These are phyloP conservation scores for Acleris sparsana DNA, from an alignment of 2,888 invertebrate species.

Conservation along the genomic window DNA sequence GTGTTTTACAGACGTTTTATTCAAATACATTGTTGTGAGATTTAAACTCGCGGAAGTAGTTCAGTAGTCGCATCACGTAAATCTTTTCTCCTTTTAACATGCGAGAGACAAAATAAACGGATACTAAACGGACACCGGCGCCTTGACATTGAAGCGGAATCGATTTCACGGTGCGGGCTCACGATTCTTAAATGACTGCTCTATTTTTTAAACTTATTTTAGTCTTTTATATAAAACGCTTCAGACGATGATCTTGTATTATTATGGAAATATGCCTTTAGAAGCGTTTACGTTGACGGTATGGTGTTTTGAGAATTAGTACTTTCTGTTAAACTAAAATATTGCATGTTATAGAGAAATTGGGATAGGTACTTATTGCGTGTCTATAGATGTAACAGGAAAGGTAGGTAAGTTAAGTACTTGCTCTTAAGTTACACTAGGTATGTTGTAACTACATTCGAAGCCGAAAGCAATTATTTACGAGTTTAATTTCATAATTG, in stretches of 20 bases:
- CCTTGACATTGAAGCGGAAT: constrained; percentile 34
- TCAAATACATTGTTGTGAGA: not conserved
- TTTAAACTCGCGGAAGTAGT: not conserved
- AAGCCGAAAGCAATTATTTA: too few species aligned
- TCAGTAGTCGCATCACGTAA: constrained; percentile 25
- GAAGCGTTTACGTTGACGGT: too few species aligned
- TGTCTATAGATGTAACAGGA: too few species aligned
- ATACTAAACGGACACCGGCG: constrained; percentile 10
- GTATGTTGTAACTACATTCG: too few species aligned
- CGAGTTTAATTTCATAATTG: not conserved
- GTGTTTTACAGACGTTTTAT: not conserved
- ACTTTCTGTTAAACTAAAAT: too few species aligned
- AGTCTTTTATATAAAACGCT: constrained; percentile 1
- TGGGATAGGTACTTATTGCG: too few species aligned
- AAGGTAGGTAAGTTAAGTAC: too few species aligned
- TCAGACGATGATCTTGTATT: not conserved
- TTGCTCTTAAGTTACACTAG: too few species aligned
- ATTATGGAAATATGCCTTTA: too few species aligned
- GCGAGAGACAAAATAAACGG: constrained; percentile 19
- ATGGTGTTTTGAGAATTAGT: too few species aligned
- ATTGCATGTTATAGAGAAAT: too few species aligned
- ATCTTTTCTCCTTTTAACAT: constrained; percentile 31
- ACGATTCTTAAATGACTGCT: constrained; percentile 23
- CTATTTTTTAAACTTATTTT: constrained; percentile 7
- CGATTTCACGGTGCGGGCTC: constrained; percentile 28